phyloP scores from a whole-genome alignment of 2,797 vertebrate genomes.

The Sciaenops ocellatus region DNA sequence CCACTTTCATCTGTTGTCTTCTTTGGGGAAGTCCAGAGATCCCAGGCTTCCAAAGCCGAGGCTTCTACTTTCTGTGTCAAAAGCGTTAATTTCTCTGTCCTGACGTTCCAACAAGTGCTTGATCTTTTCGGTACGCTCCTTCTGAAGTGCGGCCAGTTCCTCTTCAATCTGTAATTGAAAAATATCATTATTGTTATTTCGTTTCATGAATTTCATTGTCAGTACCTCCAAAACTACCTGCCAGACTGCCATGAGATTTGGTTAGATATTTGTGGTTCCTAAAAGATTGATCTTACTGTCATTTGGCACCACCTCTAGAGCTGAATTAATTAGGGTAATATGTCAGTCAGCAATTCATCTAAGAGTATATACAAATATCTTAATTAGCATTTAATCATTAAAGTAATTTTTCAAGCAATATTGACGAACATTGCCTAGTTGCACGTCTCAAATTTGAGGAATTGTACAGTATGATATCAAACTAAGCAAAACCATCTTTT shows the following conservation, averaged over 20 bases:
- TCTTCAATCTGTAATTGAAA: slow-evolving; percentile 77
- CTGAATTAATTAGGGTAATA: no score
- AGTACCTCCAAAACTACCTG: no score
- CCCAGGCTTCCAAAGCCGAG: slow-evolving; percentile 92
- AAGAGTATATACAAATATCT: background rate
- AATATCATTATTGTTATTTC: background rate
- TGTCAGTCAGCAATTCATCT: background rate
- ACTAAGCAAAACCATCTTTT: no score
- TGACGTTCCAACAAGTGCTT: slow-evolving; percentile 83
- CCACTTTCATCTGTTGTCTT: slow-evolving; percentile 96
- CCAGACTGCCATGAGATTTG: background rate
- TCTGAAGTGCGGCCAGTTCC: slow-evolving; percentile 82
- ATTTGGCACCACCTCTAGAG: background rate
- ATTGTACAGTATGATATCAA: background rate
- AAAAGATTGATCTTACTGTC: background rate
- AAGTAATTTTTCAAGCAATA: background rate
- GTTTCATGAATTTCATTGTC: background rate
- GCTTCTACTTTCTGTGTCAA: slow-evolving; percentile 87
- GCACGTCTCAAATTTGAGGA: background rate
- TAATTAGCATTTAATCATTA: background rate
- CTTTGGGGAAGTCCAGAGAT: slow-evolving; percentile 95
- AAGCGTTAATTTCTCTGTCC: slow-evolving; percentile 80
- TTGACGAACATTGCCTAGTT: background rate
- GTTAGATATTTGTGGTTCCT: background rate
- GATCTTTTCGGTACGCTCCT: slow-evolving; percentile 81